Conservation (phyloP, 2,797 vertebrate genomes). For the Amblyopsis hoosieri region DNA sequence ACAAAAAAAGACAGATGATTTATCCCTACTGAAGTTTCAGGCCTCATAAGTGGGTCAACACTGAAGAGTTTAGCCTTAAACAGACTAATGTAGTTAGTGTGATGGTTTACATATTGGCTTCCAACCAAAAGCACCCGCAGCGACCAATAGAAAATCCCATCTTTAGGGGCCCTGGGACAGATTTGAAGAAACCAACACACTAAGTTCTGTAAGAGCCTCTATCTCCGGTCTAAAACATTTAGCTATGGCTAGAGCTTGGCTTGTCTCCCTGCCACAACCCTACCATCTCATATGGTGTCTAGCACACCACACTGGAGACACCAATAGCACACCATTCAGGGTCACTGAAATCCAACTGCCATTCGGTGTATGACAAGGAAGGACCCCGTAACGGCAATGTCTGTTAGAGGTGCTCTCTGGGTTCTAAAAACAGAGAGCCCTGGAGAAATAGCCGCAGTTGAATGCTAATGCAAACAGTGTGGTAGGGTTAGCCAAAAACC, state of each 20-base stretch:
- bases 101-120: conserved; percentile 6
- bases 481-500: conserved; percentile 12
- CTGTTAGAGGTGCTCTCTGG: background rate
- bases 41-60: too few species aligned
- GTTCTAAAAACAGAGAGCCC: conserved; percentile 35
- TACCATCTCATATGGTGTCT: conserved; percentile 1
- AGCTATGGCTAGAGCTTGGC: conserved; percentile 13
- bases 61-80: background rate
- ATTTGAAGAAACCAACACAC: conserved; percentile 7
- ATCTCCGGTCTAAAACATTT: conserved; percentile 34
- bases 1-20: too few species aligned
- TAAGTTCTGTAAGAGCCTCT: conserved; percentile 14
- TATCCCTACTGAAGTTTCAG: too few species aligned
- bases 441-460: conserved; percentile 10
- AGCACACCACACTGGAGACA: too few species aligned
- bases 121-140: conserved; percentile 1
- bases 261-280: conserved; percentile 22
- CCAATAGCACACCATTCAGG: conserved; percentile 6
- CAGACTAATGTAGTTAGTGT: background rate
- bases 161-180: conserved; percentile 4
- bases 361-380: background rate
- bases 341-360: conserved; percentile 12
- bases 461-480: conserved; percentile 27
- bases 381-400: background rate
- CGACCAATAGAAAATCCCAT: background rate